Conservation (phyloP, 2,113 vertebrate species). For the Monarcha castaneiventris region DNA sequence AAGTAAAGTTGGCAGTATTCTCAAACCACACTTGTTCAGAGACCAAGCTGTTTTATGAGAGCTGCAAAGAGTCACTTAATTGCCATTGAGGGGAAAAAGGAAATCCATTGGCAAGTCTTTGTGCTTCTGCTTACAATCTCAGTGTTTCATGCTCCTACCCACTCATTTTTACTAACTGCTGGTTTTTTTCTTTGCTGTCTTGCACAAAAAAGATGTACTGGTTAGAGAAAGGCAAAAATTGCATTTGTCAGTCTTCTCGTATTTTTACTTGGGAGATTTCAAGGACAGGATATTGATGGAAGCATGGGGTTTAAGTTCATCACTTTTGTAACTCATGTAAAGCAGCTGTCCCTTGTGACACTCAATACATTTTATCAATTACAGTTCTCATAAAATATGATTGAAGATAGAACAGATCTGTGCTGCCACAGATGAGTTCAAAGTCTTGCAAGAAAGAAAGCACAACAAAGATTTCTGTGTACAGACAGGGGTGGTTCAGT, state of each 20-base stretch:
- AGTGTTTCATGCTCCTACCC: not conserved
- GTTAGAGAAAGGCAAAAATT: not conserved
- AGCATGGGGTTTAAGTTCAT: not conserved
- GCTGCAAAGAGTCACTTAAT: not conserved
- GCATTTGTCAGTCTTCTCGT: not conserved
- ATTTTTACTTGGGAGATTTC: not conserved
- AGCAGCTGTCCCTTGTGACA: not conserved
- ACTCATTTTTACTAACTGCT: not conserved
- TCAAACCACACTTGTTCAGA: not conserved
- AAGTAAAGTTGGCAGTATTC: not conserved
- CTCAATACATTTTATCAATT: not conserved
- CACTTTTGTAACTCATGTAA: not conserved
- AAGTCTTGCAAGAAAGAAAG: not conserved
- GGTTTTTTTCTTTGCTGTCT: not conserved
- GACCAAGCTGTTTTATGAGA: not conserved
- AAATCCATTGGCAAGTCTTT: not conserved
- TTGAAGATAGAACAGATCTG: not conserved
- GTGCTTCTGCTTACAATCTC: not conserved
- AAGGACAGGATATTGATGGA: not conserved
- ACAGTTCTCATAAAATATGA: not conserved
- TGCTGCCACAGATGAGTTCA: not conserved
- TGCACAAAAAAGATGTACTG: not conserved
- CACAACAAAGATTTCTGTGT: not conserved
- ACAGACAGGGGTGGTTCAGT: not conserved
- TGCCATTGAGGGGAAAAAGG: not conserved